phyloP scores from a whole-genome alignment of 2,888 invertebrate species.

The Pilophorus perplexus region DNA sequence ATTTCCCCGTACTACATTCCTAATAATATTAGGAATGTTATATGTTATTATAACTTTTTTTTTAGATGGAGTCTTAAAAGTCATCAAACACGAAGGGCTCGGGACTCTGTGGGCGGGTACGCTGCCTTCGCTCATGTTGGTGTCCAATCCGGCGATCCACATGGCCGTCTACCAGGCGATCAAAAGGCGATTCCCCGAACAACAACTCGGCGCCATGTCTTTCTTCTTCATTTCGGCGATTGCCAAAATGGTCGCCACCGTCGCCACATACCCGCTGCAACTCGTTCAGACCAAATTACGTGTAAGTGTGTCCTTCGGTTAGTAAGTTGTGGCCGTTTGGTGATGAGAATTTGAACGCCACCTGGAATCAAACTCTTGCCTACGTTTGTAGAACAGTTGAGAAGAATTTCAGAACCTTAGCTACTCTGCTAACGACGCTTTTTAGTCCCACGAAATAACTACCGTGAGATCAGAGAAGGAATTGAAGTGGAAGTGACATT shows the following conservation, averaged over 20 bases:
- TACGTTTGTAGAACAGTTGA: too few species aligned
- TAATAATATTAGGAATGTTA: background rate
- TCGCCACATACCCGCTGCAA: conserved; percentile 87
- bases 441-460: too few species aligned
- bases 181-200: conserved; percentile 62
- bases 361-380: too few species aligned
- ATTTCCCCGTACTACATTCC: background rate
- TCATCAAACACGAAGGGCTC: conserved; percentile 72
- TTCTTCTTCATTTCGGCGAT: conserved; percentile 75
- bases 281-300: conserved; percentile 76
- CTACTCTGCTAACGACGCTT: too few species aligned
- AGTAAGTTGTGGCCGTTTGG: background rate
- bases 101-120: conserved; percentile 79
- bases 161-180: conserved; percentile 88
- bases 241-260: conserved; percentile 81
- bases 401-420: too few species aligned
- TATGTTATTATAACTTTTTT: background rate
- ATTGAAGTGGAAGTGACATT: too few species aligned
- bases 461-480: too few species aligned
- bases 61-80: conserved; percentile 66
- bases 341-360: too few species aligned
- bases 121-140: conserved; percentile 77
- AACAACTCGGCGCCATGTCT: conserved; percentile 60
- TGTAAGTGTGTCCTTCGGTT: conserved; percentile 51
- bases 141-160: conserved; percentile 86